phyloP scores from a whole-genome alignment of 2,888 invertebrate species.

The Drosophila meridiana region DNA sequence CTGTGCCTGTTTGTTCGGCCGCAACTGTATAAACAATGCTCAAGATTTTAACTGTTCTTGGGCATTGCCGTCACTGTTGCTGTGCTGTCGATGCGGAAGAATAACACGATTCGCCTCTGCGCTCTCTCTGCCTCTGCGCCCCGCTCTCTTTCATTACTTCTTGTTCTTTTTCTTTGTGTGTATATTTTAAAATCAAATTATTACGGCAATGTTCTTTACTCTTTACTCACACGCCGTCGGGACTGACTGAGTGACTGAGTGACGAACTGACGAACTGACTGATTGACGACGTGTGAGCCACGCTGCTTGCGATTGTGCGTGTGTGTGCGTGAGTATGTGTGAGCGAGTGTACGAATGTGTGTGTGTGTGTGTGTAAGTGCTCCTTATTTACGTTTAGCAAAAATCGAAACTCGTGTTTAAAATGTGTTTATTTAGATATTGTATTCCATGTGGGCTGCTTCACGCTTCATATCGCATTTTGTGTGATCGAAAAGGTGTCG shows the following conservation, averaged over 20 bases:
- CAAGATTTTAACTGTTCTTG: conserved; percentile 41
- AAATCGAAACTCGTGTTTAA: conserved; percentile 69
- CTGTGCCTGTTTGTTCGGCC: conserved; percentile 56
- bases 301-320: conserved; percentile 36
- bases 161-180: conserved; percentile 27
- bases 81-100: conserved; percentile 66
- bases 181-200: conserved; percentile 55
- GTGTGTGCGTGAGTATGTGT: conserved; percentile 3
- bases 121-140: conserved; percentile 14
- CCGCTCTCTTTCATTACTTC: conserved; percentile 10
- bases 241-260: conserved; percentile 4
- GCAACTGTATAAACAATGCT: conserved; percentile 70
- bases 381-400: conserved; percentile 45
- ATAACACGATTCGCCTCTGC: conserved; percentile 49
- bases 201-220: conserved; percentile 73
- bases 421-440: conserved; percentile 54
- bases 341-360: conserved; percentile 2
- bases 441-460: conserved; percentile 54
- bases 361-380: conserved; percentile 5
- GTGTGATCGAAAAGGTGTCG: conserved; percentile 25
- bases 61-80: conserved; percentile 34
- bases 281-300: conserved; percentile 45
- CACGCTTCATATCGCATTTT: conserved; percentile 50
- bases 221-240: conserved; percentile 52
- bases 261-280: conserved; percentile 31